These are phyloP conservation scores for Diorhabda sublineata DNA, from an alignment of 1,140 invertebrate genomes.

Conservation along the genomic window DNA sequence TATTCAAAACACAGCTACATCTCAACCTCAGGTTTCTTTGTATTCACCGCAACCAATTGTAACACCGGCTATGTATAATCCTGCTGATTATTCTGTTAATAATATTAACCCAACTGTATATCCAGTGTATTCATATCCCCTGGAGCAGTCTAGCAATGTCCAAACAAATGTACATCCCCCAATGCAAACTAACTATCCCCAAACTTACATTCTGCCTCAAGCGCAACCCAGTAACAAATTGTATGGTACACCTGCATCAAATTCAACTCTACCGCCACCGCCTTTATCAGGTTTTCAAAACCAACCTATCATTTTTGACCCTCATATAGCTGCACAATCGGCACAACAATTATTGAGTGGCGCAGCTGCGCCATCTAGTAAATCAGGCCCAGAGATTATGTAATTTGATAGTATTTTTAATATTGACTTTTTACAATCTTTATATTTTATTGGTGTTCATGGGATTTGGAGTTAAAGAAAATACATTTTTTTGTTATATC, in stretches of 20 bases:
- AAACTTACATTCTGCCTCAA: constrained; percentile 6
- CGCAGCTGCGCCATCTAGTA: constrained; percentile 19
- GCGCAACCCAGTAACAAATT: background rate
- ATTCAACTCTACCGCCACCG: constrained; percentile 12
- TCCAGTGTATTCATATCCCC: constrained; percentile 17
- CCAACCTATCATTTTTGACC: constrained; percentile 41
- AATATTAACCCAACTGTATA: background rate
- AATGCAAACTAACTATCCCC: constrained; percentile 12
- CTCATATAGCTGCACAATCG: constrained; percentile 43
- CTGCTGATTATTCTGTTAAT: constrained; percentile 2
- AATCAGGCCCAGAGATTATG: background rate
- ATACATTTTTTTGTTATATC: no score
- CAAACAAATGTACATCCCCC: background rate
- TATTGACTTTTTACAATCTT: background rate
- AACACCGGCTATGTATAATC: constrained; percentile 19
- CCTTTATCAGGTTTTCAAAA: constrained; percentile 16
- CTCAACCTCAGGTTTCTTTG: constrained; percentile 13
- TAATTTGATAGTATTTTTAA: background rate
- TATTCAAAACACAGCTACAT: constrained; percentile 1
- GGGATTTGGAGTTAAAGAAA: no score
- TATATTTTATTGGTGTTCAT: background rate
- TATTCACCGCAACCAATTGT: constrained; percentile 5
- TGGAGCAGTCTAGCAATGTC: constrained; percentile 12
- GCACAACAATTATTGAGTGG: constrained; percentile 43
- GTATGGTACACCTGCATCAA: background rate